Evolutionary conservation across 2,888 invertebrate genomes (phyloP), one percentile per base, ranked within the genome.

Genomic region (Julus scanicus): DNA sequence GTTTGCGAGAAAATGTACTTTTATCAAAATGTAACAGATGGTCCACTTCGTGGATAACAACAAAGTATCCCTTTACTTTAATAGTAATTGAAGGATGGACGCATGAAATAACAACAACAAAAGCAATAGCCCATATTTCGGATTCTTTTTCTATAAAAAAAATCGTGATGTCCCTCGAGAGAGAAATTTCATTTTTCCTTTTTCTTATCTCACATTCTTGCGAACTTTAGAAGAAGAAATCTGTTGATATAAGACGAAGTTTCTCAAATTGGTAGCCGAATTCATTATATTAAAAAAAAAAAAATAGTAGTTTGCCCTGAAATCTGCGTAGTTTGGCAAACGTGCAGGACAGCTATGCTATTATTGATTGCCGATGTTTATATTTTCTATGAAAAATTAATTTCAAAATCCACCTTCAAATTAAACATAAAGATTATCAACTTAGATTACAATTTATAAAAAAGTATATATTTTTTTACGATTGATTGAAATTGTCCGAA

Each of bases 21-120:
- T 63, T 63, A 63, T 63, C 63, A 63, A 63, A 63, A 63, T 63
- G 63, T 63, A 63, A 63, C 63, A 63, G 63, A 63, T 63, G 63
- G 63, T 63, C 63, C 63, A 63, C 63, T 63, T 63, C n/a, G 63
- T 63, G 17, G 63, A 63, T n/a, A 63, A 63, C 63, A 63, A 63
- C 63, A 63, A 63, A 63, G 63, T 63, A 63, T n/a, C n/a, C n/a
- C 63, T n/a, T n/a, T 13, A 5, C n/a, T n/a, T n/a, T 63, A 63
- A n/a, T 63, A 63, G 63, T 63, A 63, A 63, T 63, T 63, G 63
- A 63, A 63, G n/a, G 63, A 63, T 63, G 63, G 20, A 63, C 63
- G 63, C 63, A 63, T 63, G 63, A 63, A 63, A 63, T 63, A 63
- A 63, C 63, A 63, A 63, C 63, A 63, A 63, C 63, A 63, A 63